Evolutionary conservation across 2,113 vertebrate genomes (phyloP), one percentile per base, ranked within the genome.

Genomic region (Carlito syrichta): DNA sequence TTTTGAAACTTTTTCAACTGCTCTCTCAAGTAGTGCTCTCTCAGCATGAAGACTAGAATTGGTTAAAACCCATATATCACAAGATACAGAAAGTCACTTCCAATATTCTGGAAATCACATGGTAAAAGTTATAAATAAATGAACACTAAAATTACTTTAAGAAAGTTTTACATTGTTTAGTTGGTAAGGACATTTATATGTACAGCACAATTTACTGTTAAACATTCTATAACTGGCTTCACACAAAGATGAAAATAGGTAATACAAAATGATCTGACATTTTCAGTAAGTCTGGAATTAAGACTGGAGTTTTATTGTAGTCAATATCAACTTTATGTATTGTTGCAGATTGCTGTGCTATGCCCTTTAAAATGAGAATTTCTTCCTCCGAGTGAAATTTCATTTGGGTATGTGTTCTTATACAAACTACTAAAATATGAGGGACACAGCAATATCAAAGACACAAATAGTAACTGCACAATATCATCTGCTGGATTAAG

Each of bases 361-460:
- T 71, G 93, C 91, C 96, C 43, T 92, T 96, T 0, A 2, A 95
- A 95, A 90, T 54, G 58, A 95, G 85, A 95, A 96, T 95, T 96
- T 92, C 85, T 90, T 97, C 97, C 77, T 71, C 76, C 16, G 63
- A 7, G 95, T 97, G 97, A 98, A 98, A 97, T 96, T 96, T 82
- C 83, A 0, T 0, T 62, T 87, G 86, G 97, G 96, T 86, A 43
- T 35, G 74, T 96, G 82, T 43, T 97, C 96, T 97, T 97, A 68
- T 97, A 97, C 95, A 98, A 94, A 98, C 97, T 97, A 97, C 94
- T 98, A 98, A 98, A 98, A 98, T 96, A 90, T 93, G 96, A 98
- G 97, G 96, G 97, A 97, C 97, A 96, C 82, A 95, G 95, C 97
- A 96, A 94, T 98, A 98, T 97, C 96, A 98, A 98, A 99, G 98